phyloP scores from a whole-genome alignment of 2,113 vertebrate species.

The Colius striatus region DNA sequence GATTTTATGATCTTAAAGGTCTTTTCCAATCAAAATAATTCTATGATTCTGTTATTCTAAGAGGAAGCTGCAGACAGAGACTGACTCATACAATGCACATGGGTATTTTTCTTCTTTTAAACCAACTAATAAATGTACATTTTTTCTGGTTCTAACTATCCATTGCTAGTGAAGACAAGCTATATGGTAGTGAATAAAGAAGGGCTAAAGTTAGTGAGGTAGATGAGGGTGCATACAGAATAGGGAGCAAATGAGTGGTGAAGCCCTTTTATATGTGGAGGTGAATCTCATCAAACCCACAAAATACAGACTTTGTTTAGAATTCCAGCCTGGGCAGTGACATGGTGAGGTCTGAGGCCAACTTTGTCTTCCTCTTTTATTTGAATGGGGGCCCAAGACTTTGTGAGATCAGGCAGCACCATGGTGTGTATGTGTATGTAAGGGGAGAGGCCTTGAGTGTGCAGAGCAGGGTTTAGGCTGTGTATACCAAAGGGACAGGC shows the following conservation, averaged over 20 bases:
- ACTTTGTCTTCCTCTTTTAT: neutral
- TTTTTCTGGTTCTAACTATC: neutral
- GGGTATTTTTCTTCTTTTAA: neutral
- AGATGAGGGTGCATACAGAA: neutral
- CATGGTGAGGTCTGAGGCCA: fast-evolving
- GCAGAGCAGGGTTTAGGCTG: neutral
- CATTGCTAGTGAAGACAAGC: neutral
- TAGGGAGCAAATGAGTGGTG: neutral
- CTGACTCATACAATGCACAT: neutral
- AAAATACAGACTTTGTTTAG: neutral
- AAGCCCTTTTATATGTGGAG: neutral
- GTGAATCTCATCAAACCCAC: neutral
- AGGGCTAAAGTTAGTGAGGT: neutral
- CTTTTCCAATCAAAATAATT: no score
- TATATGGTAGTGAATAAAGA: neutral
- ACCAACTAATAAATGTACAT: neutral
- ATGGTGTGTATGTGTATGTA: neutral
- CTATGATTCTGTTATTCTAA: no score
- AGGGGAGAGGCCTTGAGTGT: neutral
- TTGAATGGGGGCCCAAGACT: neutral
- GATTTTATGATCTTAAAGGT: no score
- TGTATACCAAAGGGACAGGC: fast-evolving
- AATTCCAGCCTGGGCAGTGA: neutral
- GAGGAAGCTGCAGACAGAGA: neutral
- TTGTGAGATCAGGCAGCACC: neutral